Evolutionary conservation across 2,797 vertebrate species (phyloP).

Genomic region (Gymnothorax reevesii): DNA sequence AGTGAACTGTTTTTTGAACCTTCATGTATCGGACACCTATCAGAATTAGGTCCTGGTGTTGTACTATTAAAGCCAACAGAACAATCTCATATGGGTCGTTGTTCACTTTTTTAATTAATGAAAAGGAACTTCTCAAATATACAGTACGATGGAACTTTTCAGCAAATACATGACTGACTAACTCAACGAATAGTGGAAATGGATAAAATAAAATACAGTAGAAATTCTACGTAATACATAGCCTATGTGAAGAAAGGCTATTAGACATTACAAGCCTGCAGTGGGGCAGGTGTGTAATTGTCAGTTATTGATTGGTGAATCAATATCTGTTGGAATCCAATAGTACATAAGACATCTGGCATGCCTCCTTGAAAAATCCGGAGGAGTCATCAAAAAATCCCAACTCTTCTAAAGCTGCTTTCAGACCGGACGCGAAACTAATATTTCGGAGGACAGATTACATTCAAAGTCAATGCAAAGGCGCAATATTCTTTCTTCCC

Average conservation of each 20-base stretch:
- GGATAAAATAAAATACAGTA: background rate
- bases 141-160: background rate
- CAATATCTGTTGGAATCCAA: background rate
- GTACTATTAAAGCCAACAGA: background rate
- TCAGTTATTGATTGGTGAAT: conserved; percentile 6
- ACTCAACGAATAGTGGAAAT: background rate
- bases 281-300: background rate
- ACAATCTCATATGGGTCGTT: background rate
- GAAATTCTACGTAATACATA: background rate
- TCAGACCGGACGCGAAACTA: too few relatives aligned
- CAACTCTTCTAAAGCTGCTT: background rate
- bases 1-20: background rate
- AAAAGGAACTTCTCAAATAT: background rate
- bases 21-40: background rate
- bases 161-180: background rate
- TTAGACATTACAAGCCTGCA: background rate
- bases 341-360: background rate
- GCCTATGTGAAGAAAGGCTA: background rate
- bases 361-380: background rate
- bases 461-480: too few relatives aligned
- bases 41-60: background rate
- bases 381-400: background rate
- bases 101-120: background rate
- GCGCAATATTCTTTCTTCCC: too few relatives aligned
- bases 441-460: too few relatives aligned